Base-by-base conservation (phyloP, 2,113 vertebrate genomes). In the Salvelinus namaycush region DNA sequence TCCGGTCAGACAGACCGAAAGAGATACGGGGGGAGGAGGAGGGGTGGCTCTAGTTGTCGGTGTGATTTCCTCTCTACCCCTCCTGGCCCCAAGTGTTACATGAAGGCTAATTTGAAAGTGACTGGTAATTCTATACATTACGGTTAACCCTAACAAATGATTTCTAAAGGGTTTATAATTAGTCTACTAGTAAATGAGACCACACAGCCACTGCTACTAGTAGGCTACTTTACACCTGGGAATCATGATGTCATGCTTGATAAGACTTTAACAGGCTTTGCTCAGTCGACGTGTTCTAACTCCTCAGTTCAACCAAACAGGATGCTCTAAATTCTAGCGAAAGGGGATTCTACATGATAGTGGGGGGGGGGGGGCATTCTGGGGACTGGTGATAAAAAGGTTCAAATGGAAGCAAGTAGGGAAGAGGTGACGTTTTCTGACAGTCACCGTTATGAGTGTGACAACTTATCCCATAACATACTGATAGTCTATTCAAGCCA, bases 211-310 rank as follows among this genome's bases (percentile, higher is more conserved):
- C 14, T 18, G 51, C 51, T 54, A 18, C 3, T 18, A 18, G 1
- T 18, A 54, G 51, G 65, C 13, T 67, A 0, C 11, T 80, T 77
- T 74, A 85, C 85, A 83, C 81, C 68, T 83, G 73, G 84, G 91
- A 89, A 87, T 90, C 88, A 90, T 87, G 82, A 89, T 91, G 89
- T 73, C 86, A 86, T 90, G 88, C 89, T 81, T 87, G 85, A 88
- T 90, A 88, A 92, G 89, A 89, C 90, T 86, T 90, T 91, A 92
- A 90, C 88, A 27, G 48, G 90, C 88, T 92, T 92, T 90, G 69
- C 76, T 78, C 9, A 0, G 79, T 69, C 78, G 79, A 84, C 74
- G 84, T 69, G 87, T 79, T 84, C 20, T 70, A 29, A 70, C 79
- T 76, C 74, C 81, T 87, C 85, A 66, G n/a, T 26, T 31, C 72